Conservation (phyloP, 1,140 invertebrate genomes). For the Centruroides sculpturatus region DNA sequence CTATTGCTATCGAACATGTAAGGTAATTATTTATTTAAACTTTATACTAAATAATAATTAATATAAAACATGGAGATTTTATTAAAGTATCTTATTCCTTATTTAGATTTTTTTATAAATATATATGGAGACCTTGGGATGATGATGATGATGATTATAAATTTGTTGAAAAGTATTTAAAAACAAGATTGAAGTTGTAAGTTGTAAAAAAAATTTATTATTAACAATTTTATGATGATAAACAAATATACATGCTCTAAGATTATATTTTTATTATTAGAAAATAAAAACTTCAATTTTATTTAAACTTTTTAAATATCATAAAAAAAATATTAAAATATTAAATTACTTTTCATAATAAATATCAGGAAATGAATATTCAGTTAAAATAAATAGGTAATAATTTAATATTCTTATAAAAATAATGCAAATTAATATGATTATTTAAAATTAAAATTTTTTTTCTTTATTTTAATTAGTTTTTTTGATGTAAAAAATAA, state of each 20-base stretch:
- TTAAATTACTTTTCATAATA: too few relatives aligned
- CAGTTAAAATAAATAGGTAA: too few relatives aligned
- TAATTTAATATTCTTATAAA: too few relatives aligned
- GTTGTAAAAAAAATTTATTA: neutral
- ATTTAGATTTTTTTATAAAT: constrained; percentile 14
- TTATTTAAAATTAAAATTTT: too few relatives aligned
- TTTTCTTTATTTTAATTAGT: neutral
- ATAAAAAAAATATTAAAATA: too few relatives aligned
- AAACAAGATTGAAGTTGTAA: constrained; percentile 14
- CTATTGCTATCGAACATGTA: constrained; percentile 16
- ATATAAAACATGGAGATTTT: neutral
- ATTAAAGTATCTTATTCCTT: neutral
- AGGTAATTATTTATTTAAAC: constrained; percentile 4
- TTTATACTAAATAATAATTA: neutral
- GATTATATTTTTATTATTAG: too few relatives aligned
- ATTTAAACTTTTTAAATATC: too few relatives aligned
- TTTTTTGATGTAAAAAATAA: constrained; percentile 18
- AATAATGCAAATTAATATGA: too few relatives aligned
- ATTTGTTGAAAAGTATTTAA: constrained; percentile 12
- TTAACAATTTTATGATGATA: neutral
- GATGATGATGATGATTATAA: constrained; percentile 1
- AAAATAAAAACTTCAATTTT: too few relatives aligned
- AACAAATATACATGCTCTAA: neutral
- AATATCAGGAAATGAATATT: too few relatives aligned
- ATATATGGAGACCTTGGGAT: constrained; percentile 19